phyloP scores from a whole-genome alignment of 2,113 vertebrate genomes.

The Alouatta palliata region DNA sequence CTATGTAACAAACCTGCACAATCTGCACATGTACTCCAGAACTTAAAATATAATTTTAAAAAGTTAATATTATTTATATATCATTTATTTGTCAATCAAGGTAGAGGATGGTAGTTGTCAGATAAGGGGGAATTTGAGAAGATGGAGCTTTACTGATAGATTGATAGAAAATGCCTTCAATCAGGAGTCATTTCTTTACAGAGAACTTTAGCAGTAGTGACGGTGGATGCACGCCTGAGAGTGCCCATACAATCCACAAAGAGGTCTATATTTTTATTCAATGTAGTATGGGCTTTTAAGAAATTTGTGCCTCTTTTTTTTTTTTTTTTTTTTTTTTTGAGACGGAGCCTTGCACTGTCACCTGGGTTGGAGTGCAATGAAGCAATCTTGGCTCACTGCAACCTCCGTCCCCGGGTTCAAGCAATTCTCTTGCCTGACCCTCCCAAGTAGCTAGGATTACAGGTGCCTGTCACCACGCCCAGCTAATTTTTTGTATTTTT shows the following conservation, averaged over 20 bases:
- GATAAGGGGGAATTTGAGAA: not conserved
- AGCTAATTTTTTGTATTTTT: too few species aligned
- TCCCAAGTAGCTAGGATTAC: too few species aligned
- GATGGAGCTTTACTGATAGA: not conserved
- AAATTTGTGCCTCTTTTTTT: not conserved
- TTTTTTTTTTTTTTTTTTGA: not conserved
- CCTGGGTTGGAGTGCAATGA: too few species aligned
- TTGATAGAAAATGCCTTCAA: not conserved
- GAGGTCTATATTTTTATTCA: not conserved
- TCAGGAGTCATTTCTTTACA: too few species aligned
- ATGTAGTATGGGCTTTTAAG: not conserved
- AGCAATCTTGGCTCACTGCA: too few species aligned
- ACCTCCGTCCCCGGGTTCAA: too few species aligned
- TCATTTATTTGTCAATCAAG: not conserved
- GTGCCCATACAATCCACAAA: not conserved
- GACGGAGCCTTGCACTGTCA: too few species aligned
- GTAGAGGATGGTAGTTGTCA: too few species aligned
- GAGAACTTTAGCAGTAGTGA: not conserved
- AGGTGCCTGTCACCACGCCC: too few species aligned
- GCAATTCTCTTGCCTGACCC: too few species aligned
- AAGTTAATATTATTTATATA: not conserved
- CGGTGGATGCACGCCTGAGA: not conserved
- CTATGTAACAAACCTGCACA: too few species aligned
- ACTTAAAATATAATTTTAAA: not conserved
- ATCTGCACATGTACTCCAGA: too few species aligned